A percentile compares a stretch with the other conserved stretches of the same genome.
These are phyloP conservation scores for Hymenopus coronatus DNA, from an alignment of 2,888 invertebrate species.

Conservation along the genomic window DNA sequence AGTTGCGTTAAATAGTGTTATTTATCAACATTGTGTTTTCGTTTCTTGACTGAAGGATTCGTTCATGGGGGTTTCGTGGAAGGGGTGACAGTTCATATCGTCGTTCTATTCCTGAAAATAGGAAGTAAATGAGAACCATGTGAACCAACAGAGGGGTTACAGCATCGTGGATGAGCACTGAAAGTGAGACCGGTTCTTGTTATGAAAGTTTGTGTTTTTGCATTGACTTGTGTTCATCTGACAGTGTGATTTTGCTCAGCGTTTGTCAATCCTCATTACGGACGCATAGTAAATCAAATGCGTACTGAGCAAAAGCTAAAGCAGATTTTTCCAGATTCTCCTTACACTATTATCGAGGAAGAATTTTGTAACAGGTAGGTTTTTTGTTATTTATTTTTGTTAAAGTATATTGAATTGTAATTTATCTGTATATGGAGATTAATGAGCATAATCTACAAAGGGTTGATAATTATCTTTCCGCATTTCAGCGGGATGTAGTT, in stretches of 20 bases:
- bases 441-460: too few relatives aligned
- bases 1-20: neutral
- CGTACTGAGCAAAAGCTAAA: neutral
- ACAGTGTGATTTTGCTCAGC: neutral
- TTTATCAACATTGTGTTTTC: neutral
- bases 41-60: slow-evolving; percentile 9
- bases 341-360: neutral
- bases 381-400: neutral
- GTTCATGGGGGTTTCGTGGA: slow-evolving; percentile 18
- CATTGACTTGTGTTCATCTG: neutral
- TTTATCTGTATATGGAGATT: too few relatives aligned
- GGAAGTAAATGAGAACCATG: neutral
- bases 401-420: too few relatives aligned
- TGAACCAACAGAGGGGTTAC: neutral
- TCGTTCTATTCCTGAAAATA: neutral
- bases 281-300: neutral
- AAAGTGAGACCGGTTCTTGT: neutral
- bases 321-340: neutral
- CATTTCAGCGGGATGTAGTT: too few relatives aligned
- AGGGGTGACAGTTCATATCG: slow-evolving; percentile 20
- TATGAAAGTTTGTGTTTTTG: neutral
- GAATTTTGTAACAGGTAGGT: neutral
- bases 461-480: too few relatives aligned
- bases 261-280: neutral
- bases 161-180: neutral